phyloP scores from a whole-genome alignment of 2,113 vertebrate genomes.

The Chaetodon auriga region DNA sequence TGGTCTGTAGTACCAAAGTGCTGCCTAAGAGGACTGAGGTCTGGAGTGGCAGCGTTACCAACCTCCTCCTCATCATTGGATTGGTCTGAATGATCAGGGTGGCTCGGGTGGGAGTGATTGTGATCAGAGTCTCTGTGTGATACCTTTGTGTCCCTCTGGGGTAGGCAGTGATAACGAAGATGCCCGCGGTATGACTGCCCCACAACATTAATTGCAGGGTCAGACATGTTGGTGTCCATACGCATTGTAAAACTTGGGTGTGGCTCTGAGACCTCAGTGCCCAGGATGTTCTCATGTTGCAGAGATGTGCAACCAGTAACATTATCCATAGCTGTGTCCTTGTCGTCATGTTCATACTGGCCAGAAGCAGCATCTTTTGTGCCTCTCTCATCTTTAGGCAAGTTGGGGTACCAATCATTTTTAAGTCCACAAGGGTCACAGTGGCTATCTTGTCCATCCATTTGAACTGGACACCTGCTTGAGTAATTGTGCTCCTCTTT shows the following conservation, averaged over 20 bases:
- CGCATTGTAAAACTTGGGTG: not conserved
- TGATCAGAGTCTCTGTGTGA: not conserved
- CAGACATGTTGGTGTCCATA: constrained; percentile 8
- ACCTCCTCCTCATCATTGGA: constrained; percentile 50
- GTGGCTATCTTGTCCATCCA: not conserved
- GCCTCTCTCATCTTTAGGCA: constrained; percentile 10
- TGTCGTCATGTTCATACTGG: not conserved
- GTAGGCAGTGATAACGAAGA: constrained; percentile 61
- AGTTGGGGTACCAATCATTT: not conserved
- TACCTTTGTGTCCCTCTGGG: constrained; percentile 21
- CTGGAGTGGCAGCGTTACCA: not conserved
- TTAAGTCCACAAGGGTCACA: not conserved
- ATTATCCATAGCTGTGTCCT: not conserved
- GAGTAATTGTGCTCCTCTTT: constrained; percentile 44
- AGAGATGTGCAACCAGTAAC: not conserved
- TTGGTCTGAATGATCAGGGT: constrained; percentile 3
- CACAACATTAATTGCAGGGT: not conserved
- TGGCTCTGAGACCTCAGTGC: constrained; percentile 21
- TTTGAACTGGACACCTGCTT: not conserved
- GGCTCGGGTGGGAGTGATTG: not conserved
- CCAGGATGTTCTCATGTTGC: constrained; percentile 8
- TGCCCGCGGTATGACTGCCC: constrained; percentile 60
- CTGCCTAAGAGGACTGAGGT: constrained; percentile 17
- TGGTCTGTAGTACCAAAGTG: constrained; percentile 19
- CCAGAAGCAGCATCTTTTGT: not conserved